Conservation (phyloP, 92 coral and sea anemone genomes). For the Virgularia gustaviana region DNA sequence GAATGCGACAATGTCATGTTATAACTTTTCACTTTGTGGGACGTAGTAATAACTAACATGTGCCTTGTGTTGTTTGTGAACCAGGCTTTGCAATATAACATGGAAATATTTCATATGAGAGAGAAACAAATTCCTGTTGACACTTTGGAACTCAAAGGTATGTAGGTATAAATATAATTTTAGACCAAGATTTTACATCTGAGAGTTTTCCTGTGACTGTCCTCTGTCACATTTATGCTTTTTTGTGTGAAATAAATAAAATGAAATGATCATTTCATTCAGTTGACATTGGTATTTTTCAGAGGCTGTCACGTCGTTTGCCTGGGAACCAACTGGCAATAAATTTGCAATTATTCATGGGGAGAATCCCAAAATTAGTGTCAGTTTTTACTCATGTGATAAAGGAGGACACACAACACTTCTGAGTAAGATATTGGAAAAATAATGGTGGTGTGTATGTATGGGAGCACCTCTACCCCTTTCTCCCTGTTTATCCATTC, state of each 20-base stretch:
- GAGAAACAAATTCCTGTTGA: slow-evolving; percentile 97
- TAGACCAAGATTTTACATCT: no score
- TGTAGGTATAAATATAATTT: no score
- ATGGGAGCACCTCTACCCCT: background rate
- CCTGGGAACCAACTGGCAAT: slow-evolving; percentile 94
- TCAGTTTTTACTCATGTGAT: slow-evolving; percentile 85
- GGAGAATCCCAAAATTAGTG: slow-evolving; percentile 79
- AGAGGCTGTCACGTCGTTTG: slow-evolving; percentile 87
- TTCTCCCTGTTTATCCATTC: background rate
- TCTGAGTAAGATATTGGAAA: slow-evolving; percentile 89
- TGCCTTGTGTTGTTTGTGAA: background rate
- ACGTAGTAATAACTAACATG: background rate
- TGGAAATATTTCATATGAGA: slow-evolving; percentile 87
- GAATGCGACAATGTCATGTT: no score
- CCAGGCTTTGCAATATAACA: slow-evolving; percentile 88
- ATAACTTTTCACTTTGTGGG: background rate
- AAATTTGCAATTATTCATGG: slow-evolving; percentile 94
- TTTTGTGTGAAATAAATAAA: background rate
- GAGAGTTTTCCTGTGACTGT: no score
- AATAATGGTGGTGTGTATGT: background rate
- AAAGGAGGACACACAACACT: slow-evolving; percentile 83
- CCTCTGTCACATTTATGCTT: no score
- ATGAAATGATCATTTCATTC: background rate
- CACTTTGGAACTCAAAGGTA: slow-evolving; percentile 94
- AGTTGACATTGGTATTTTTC: background rate